phyloP scores from a whole-genome alignment of 2,888 invertebrate genomes.

The Meteorus cinctellus region DNA sequence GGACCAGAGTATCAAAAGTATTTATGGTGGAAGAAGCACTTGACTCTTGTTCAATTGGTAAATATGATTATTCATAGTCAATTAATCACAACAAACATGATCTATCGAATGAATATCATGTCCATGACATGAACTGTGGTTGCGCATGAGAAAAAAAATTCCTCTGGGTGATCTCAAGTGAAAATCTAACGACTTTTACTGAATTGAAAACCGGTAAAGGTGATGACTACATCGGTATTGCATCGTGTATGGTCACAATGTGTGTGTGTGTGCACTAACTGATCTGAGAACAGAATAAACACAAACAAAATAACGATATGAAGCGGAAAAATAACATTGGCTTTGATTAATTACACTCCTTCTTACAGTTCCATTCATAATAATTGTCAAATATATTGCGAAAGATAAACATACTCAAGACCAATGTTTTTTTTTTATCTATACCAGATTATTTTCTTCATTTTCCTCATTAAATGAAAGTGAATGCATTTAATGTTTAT shows the following conservation, averaged over 20 bases:
- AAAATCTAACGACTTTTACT: conserved; percentile 7
- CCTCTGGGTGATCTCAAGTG: conserved; percentile 5
- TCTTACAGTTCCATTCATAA: conserved; percentile 26
- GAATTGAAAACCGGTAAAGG: conserved; percentile 7
- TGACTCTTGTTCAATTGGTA: conserved; percentile 89
- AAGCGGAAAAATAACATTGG: not conserved
- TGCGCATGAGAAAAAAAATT: conserved; percentile 10
- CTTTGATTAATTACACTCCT: conserved; percentile 25
- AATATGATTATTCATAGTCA: conserved; percentile 64
- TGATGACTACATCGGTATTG: not conserved
- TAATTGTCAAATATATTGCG: conserved; percentile 45
- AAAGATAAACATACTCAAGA: conserved; percentile 33
- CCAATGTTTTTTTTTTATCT: not conserved
- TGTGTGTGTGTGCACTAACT: not conserved
- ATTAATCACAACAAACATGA: conserved; percentile 15
- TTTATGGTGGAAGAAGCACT: conserved; percentile 92
- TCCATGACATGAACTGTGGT: not conserved
- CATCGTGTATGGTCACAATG: not conserved
- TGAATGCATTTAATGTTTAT: conserved; percentile 45
- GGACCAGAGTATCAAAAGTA: conserved; percentile 90
- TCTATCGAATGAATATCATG: not conserved
- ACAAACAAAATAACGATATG: not conserved
- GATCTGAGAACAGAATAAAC: not conserved
- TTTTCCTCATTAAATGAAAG: conserved; percentile 48
- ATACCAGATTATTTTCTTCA: conserved; percentile 21